Evolutionary conservation across 1,140 invertebrate genomes (phyloP).

Genomic region (Dendroctonus valens): DNA sequence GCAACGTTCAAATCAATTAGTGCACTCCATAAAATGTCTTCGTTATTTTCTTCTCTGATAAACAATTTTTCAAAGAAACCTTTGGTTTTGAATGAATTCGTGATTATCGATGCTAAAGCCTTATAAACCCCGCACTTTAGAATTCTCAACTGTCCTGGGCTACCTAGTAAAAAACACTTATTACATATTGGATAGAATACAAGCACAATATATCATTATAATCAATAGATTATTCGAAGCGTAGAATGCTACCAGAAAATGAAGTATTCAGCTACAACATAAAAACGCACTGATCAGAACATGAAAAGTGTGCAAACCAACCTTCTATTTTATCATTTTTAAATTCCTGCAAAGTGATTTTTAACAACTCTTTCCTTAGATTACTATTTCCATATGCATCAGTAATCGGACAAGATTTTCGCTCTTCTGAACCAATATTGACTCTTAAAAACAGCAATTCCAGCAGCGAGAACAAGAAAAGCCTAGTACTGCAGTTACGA

Average conservation of each 20-base stretch:
- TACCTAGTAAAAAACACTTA: conserved; percentile 1
- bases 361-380: conserved; percentile 4
- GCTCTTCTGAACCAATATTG: conserved; percentile 23
- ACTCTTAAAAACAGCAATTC: conserved; percentile 42
- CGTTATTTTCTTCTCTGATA: conserved; percentile 45
- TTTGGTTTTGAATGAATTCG: conserved; percentile 41
- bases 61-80: conserved; percentile 44
- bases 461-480: conserved; percentile 33
- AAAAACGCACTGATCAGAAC: too few relatives aligned
- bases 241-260: neutral
- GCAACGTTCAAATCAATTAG: conserved; percentile 50
- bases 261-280: too few relatives aligned
- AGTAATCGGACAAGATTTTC: conserved; percentile 9
- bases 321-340: too few relatives aligned
- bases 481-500: conserved; percentile 21
- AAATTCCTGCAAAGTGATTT: neutral
- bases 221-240: neutral
- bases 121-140: conserved; percentile 41
- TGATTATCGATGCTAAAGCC: conserved; percentile 37
- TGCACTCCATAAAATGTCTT: conserved; percentile 52
- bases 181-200: neutral
- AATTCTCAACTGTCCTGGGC: conserved; percentile 32
- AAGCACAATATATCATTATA: neutral
- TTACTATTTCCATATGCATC: conserved; percentile 7
- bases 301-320: too few relatives aligned